Evolutionary conservation across 2,888 invertebrate species (phyloP).

Genomic region (Linnaemya vulpina): DNA sequence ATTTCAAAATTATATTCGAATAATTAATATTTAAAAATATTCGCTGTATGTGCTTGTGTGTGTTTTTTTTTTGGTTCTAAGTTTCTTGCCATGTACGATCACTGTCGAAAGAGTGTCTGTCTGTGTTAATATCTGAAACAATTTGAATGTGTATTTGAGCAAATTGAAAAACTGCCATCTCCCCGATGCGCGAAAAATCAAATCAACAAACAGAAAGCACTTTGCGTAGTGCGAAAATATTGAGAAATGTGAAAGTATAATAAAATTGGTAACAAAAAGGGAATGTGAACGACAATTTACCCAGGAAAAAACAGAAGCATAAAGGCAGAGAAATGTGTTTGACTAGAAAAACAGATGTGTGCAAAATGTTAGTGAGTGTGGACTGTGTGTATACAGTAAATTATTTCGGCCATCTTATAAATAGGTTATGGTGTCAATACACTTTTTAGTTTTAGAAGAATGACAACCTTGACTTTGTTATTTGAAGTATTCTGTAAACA

Average conservation of each 20-base stretch:
- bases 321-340: neutral
- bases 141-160: slow-evolving; percentile 43
- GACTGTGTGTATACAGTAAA: neutral
- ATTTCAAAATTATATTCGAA: slow-evolving; percentile 62
- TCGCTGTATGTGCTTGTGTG: slow-evolving; percentile 13
- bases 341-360: slow-evolving; percentile 40
- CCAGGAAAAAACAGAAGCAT: slow-evolving; percentile 31
- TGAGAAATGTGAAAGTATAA: slow-evolving; percentile 53
- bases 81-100: slow-evolving; percentile 55
- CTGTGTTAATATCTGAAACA: slow-evolving; percentile 54
- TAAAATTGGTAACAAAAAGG: slow-evolving; percentile 47
- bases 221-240: slow-evolving; percentile 61
- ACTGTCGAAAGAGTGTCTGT: slow-evolving; percentile 60
- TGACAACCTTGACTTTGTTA: slow-evolving; percentile 5
- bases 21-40: slow-evolving; percentile 60
- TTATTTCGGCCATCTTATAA: neutral
- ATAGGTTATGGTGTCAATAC: neutral
- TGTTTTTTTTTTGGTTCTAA: neutral
- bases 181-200: slow-evolving; percentile 36
- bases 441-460: neutral
- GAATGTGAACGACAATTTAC: slow-evolving; percentile 41
- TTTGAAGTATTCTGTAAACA: neutral
- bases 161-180: slow-evolving; percentile 37
- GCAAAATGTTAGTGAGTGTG: slow-evolving; percentile 29
- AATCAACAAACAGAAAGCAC: slow-evolving; percentile 34